Evolutionary conservation across 2,888 invertebrate species (phyloP), one percentile per base, ranked within the genome.

Genomic region (Phaedon cochleariae): DNA sequence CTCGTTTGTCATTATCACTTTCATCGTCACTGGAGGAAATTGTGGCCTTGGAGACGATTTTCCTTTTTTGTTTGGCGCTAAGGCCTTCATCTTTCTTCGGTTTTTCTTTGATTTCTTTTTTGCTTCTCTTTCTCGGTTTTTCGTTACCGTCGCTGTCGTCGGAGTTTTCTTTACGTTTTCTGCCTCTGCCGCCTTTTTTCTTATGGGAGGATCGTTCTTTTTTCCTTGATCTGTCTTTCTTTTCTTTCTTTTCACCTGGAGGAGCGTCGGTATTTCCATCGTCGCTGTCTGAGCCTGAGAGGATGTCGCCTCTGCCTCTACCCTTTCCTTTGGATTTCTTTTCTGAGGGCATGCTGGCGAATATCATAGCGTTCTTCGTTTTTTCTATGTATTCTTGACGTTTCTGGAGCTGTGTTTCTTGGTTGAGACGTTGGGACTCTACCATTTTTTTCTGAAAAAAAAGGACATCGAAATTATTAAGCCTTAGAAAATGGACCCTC

Each of bases 301-400:
- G 41, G 10, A 67, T 61, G 6, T 67, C 67, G 2, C 64, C 66
- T 46, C 53, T 71, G 15, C 67, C 66, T 45, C 86, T 84, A 0
- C 89, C 86, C 82, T 85, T 87, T 67, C 81, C 86, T 82, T 84
- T 86, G 69, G 81, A 82, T 65, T 77, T 79, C 77, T 89, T 89
- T 76, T 95, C 94, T 1, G 87, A 85, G 0, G 93, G 92, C 85
- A 92, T 89, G 59, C 94, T 95, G 73, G 90, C 89, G 79, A 96
- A 96, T 37, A 96, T 82, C 22, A 96, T 81, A 0, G 95, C 93
- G 79, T 92, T 93, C 85, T 97, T 97, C 0, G 97, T 98, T 85
- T 98, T 98, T 83, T 98, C 97, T 73, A 94, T 95, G 85, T 92
- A 97, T 79, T 97, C 95, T 77, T 95, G 94, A 49, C 98, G 90